phyloP scores from a whole-genome alignment of 2,888 invertebrate genomes.

The Volucella inanis region DNA sequence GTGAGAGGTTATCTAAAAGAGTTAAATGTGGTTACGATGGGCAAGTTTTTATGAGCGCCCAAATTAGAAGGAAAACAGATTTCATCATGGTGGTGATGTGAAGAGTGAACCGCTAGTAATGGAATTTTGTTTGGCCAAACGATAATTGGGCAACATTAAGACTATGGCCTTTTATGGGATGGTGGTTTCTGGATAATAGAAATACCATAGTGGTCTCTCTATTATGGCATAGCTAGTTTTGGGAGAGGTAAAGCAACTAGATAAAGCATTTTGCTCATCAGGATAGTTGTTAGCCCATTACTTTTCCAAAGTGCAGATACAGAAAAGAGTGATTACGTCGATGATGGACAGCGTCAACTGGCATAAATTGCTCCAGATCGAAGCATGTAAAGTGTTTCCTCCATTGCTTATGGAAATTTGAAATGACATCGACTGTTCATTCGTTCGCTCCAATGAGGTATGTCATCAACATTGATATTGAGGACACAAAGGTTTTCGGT shows the following conservation, averaged over 20 bases:
- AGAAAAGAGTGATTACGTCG: no score
- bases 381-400: no score
- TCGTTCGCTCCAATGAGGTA: no score
- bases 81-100: background rate
- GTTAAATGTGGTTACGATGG: slow-evolving; percentile 44
- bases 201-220: slow-evolving; percentile 16
- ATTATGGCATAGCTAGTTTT: slow-evolving; percentile 4
- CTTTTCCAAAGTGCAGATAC: no score
- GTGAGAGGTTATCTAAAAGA: slow-evolving; percentile 41
- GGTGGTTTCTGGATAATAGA: slow-evolving; percentile 37
- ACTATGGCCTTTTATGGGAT: slow-evolving; percentile 9
- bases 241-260: background rate
- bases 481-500: no score
- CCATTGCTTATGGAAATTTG: no score
- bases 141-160: slow-evolving; percentile 21
- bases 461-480: no score
- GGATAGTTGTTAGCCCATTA: background rate
- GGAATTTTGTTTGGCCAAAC: slow-evolving; percentile 37
- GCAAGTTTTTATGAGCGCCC: slow-evolving; percentile 5
- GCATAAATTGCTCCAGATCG: no score
- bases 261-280: slow-evolving; percentile 14
- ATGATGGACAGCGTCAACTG: no score
- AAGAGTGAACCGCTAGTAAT: slow-evolving; percentile 21
- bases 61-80: slow-evolving; percentile 22
- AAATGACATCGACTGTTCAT: no score